These are phyloP conservation scores for Coregonus suidteri DNA, from an alignment of 2,797 vertebrate species.

Conservation along the genomic window DNA sequence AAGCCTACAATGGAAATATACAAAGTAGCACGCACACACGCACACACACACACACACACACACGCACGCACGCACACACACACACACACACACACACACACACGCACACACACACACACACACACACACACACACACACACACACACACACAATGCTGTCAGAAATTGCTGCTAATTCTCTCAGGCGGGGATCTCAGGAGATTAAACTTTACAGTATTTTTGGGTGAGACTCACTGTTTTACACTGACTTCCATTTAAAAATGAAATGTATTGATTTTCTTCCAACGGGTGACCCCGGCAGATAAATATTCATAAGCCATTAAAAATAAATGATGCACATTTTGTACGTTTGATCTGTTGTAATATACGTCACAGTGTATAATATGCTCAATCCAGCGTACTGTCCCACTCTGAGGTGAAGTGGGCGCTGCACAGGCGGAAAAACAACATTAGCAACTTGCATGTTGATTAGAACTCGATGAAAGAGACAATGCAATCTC, in stretches of 20 bases:
- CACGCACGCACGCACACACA: too few species aligned
- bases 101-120: neutral
- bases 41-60: neutral
- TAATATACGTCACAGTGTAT: constrained; percentile 57
- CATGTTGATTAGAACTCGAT: constrained; percentile 70
- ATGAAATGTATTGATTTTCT: constrained; percentile 73
- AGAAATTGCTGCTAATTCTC: constrained; percentile 53
- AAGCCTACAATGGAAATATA: constrained; percentile 42
- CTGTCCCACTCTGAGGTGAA: constrained; percentile 68
- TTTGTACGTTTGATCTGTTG: constrained; percentile 72
- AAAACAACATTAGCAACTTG: constrained; percentile 70
- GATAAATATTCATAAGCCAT: constrained; percentile 79
- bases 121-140: too few species aligned
- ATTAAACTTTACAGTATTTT: constrained; percentile 70
- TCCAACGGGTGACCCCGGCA: constrained; percentile 62
- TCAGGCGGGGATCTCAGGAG: constrained; percentile 55
- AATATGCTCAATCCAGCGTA: constrained; percentile 61
- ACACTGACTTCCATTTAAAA: constrained; percentile 65
- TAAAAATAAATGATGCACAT: constrained; percentile 78
- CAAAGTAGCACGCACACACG: constrained; percentile 32
- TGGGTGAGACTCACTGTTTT: constrained; percentile 63
- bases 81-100: too few species aligned
- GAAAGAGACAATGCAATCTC: constrained; percentile 69
- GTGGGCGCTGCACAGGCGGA: constrained; percentile 55
- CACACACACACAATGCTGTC: constrained; percentile 17